A percentile compares a stretch with the other conserved stretches of the same genome.
Evolutionary conservation across 2,113 vertebrate species (phyloP).

Genomic region (Egretta garzetta): DNA sequence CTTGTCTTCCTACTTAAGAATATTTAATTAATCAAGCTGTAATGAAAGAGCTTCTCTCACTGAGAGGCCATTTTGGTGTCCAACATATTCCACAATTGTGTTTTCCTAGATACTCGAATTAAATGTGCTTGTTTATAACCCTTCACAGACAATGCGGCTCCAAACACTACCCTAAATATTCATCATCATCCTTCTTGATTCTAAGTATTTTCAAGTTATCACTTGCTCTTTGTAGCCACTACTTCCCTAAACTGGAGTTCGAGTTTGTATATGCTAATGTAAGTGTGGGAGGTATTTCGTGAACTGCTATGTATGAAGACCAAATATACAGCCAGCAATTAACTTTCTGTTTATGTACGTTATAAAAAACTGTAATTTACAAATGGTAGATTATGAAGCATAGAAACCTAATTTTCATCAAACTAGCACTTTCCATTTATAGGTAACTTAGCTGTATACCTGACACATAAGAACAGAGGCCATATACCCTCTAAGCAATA

Average conservation of each 20-base stretch:
- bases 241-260: neutral
- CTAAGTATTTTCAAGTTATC: neutral
- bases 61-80: neutral
- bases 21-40: neutral
- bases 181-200: neutral
- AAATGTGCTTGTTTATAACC: neutral
- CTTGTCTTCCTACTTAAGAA: neutral
- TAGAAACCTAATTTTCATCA: neutral
- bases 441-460: neutral
- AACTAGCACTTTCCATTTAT: neutral
- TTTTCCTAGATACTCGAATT: neutral
- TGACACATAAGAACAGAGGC: neutral
- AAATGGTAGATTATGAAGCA: neutral
- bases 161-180: neutral
- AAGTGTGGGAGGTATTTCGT: neutral
- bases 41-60: neutral
- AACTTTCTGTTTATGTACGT: neutral
- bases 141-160: neutral
- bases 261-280: neutral
- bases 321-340: neutral
- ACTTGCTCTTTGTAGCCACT: neutral
- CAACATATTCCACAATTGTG: neutral
- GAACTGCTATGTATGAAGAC: neutral
- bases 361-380: neutral
- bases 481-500: neutral